These are phyloP conservation scores for Aphaenogaster ashmeadi DNA, from an alignment of 1,140 invertebrate genomes.

Conservation along the genomic window DNA sequence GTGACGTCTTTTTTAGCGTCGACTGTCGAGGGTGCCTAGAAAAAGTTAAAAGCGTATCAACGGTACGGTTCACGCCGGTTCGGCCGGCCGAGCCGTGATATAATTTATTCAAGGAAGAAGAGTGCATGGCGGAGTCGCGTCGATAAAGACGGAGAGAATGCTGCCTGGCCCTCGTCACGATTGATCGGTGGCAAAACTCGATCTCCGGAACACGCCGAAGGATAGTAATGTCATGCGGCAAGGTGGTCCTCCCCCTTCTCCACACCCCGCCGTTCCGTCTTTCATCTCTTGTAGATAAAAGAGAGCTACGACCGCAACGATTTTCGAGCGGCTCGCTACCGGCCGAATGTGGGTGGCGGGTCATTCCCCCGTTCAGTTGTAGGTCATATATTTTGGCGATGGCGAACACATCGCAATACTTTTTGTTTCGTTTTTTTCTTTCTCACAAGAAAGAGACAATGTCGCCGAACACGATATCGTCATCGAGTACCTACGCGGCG, in stretches of 20 bases:
- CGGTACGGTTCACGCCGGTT: background rate
- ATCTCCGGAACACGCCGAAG: slow-evolving; percentile 35
- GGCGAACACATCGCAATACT: background rate
- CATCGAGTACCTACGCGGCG: background rate
- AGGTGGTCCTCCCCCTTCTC: slow-evolving; percentile 1
- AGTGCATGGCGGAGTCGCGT: slow-evolving; percentile 31
- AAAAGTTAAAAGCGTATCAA: slow-evolving; percentile 30
- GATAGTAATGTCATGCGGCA: slow-evolving; percentile 51
- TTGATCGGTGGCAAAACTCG: slow-evolving; percentile 66
- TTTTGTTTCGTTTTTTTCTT: background rate
- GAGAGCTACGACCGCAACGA: slow-evolving; percentile 35
- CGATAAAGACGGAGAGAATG: slow-evolving; percentile 53
- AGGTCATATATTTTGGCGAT: slow-evolving; percentile 34
- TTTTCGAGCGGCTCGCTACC: slow-evolving; percentile 65
- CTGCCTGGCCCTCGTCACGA: slow-evolving; percentile 53
- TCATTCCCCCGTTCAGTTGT: slow-evolving; percentile 21
- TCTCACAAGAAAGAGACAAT: background rate
- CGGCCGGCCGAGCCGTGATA: background rate
- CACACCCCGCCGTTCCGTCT: background rate
- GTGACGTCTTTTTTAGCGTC: background rate
- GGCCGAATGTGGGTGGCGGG: slow-evolving; percentile 67
- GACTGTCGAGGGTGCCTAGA: background rate
- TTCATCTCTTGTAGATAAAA: slow-evolving; percentile 24
- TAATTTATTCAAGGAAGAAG: slow-evolving; percentile 55
- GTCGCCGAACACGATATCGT: slow-evolving; percentile 7